Evolutionary conservation across 2,888 invertebrate species (phyloP).

Genomic region (Philereme vetulata): DNA sequence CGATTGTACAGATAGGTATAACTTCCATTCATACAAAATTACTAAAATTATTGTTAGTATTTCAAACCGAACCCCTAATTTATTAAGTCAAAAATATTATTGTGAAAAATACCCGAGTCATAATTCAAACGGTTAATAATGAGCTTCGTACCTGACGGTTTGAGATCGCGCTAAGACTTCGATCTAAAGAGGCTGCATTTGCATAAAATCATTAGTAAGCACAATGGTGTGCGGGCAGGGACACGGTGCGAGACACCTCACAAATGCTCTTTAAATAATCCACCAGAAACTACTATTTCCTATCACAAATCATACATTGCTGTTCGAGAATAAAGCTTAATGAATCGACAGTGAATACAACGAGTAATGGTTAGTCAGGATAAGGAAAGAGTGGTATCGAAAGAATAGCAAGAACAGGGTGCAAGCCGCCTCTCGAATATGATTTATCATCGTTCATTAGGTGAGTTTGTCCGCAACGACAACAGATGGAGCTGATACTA

Average conservation of each 20-base stretch:
- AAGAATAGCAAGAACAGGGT: slow-evolving; percentile 65
- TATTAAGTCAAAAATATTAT: slow-evolving; percentile 38
- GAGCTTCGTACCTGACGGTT: slow-evolving; percentile 82
- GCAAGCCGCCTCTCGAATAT: slow-evolving; percentile 82
- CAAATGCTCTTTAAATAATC: slow-evolving; percentile 66
- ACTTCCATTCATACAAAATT: too few relatives aligned
- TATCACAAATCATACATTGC: slow-evolving; percentile 47
- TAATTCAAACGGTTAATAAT: slow-evolving; percentile 83
- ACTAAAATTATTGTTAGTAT: too few relatives aligned
- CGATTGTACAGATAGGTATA: too few relatives aligned
- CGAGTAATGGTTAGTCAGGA: slow-evolving; percentile 50
- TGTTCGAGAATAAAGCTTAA: not conserved
- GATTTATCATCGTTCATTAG: slow-evolving; percentile 85
- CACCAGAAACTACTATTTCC: slow-evolving; percentile 42
- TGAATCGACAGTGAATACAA: slow-evolving; percentile 1
- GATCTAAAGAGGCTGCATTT: slow-evolving; percentile 84
- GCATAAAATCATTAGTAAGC: slow-evolving; percentile 85
- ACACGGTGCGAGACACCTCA: slow-evolving; percentile 77
- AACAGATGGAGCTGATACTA: slow-evolving; percentile 84
- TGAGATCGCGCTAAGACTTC: slow-evolving; percentile 83
- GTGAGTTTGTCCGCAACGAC: slow-evolving; percentile 84
- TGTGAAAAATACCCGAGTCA: slow-evolving; percentile 76
- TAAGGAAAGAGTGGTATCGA: slow-evolving; percentile 43
- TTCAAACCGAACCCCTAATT: not conserved
- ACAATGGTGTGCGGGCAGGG: slow-evolving; percentile 82